Percentiles rank a stretch among this genome's conserved stretches.
Conservation (phyloP, 2,888 invertebrate species). For the Ctenicera cuprea region DNA sequence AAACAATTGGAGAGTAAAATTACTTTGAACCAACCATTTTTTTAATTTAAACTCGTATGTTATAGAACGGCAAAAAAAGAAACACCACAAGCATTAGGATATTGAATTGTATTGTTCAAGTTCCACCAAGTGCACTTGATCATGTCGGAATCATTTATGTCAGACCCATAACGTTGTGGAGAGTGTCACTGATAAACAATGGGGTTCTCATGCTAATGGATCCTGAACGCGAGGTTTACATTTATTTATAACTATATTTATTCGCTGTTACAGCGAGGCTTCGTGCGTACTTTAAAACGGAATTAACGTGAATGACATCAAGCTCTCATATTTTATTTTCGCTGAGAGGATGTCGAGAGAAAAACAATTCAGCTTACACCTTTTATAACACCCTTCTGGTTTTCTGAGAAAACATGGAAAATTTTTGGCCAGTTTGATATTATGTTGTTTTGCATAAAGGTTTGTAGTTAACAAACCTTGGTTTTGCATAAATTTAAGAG, state of each 20-base stretch:
- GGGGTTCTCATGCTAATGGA: constrained; percentile 44
- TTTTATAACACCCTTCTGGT: not conserved
- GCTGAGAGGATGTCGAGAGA: not conserved
- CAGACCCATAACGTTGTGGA: constrained; percentile 40
- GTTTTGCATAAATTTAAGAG: too few species aligned
- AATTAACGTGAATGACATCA: constrained; percentile 16
- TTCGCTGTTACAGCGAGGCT: not conserved
- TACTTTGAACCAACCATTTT: too few species aligned
- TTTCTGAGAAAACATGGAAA: not conserved
- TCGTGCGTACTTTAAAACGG: not conserved
- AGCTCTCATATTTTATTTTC: constrained; percentile 16
- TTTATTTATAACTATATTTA: constrained; percentile 32
- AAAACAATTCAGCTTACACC: not conserved
- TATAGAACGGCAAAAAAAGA: not conserved
- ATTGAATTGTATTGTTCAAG: constrained; percentile 18
- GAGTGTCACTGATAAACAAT: constrained; percentile 49
- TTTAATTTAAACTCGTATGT: not conserved
- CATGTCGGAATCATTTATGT: constrained; percentile 48
- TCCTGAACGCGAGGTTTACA: constrained; percentile 20
- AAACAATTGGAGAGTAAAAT: too few species aligned
- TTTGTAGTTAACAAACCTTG: too few species aligned
- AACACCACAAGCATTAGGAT: constrained; percentile 1
- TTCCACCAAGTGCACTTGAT: constrained; percentile 42
- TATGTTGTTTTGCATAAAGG: too few species aligned
- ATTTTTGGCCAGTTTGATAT: too few species aligned